A percentile compares a stretch with the other conserved stretches of the same genome.
phyloP scores from a whole-genome alignment of 2,797 vertebrate genomes.

The Diplodus sargus region DNA sequence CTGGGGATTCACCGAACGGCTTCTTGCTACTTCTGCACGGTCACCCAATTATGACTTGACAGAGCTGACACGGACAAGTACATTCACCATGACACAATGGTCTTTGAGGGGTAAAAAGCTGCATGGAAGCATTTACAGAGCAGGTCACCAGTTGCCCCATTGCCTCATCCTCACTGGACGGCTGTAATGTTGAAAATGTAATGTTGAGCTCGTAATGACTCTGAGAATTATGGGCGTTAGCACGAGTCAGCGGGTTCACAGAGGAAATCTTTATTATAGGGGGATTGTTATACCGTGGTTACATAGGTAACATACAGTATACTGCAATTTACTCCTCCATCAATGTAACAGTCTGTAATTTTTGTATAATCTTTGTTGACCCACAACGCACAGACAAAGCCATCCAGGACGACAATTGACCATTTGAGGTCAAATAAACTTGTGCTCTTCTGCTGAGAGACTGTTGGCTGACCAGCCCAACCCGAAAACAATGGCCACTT shows the following conservation, averaged over 20 bases:
- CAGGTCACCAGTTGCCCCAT: conserved; percentile 46
- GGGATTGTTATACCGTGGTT: conserved; percentile 14
- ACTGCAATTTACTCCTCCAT: conserved; percentile 42
- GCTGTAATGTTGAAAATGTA: conserved; percentile 44
- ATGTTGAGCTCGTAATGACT: conserved; percentile 53
- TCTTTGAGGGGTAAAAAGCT: conserved; percentile 52
- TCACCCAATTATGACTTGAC: conserved; percentile 44
- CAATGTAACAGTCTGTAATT: conserved; percentile 29
- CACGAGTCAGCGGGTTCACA: conserved; percentile 51
- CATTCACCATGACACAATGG: conserved; percentile 59
- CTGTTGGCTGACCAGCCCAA: conserved; percentile 44
- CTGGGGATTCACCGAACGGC: conserved; percentile 24
- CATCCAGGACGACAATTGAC: conserved; percentile 35
- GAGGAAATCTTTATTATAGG: conserved; percentile 35
- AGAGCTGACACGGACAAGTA: conserved; percentile 49
- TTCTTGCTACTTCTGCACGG: conserved; percentile 32
- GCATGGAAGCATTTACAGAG: conserved; percentile 60
- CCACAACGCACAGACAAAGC: conserved; percentile 26
- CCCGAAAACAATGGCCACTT: conserved; percentile 64
- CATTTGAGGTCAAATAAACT: conserved; percentile 57
- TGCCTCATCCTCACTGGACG: conserved; percentile 61
- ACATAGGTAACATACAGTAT: conserved; percentile 29
- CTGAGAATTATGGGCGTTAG: conserved; percentile 46
- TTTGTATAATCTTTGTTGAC: conserved; percentile 52
- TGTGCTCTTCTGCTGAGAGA: conserved; percentile 44